Base-by-base conservation (phyloP, 2,113 vertebrate species). In the Peucedramus taeniatus region DNA sequence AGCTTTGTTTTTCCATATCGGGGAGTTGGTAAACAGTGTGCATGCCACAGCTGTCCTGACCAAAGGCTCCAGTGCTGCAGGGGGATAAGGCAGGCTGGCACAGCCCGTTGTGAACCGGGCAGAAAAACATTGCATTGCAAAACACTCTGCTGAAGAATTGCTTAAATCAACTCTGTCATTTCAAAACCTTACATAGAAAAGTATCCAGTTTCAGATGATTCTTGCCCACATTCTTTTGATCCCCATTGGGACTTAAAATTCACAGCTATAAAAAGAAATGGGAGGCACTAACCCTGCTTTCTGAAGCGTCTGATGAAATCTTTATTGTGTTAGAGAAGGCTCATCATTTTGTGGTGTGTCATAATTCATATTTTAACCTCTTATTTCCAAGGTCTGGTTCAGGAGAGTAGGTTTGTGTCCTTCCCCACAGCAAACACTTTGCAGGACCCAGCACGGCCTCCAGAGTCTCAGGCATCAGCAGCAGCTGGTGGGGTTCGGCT, bases 131-230 rank as follows among this genome's bases (percentile, higher is more conserved):
- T 42, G 33, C 65, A 5, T 72, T 12, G 2, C 57, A 3, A 35
- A 47, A 23, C 80, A 21, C 23, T 28, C 45, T 2, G 44, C 47
- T 30, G 77, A 31, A n/a, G 85, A 71, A 68, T 63, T 91, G 75
- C 94, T 89, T 47, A 92, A 93, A 66, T 40, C 64, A 88, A 77
- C 87, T 74, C 27, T 1, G 22, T 47, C 79, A 5, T 94, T 95
- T 96, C 95, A 92, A 90, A 95, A 80, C 94, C 94, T 93, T 96
- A 96, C 93, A 96, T 96, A 96, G 96, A 93, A 95, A 96, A 92
- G 85, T 11, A 93, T 96, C 82, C 79, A 82, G 49, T 93, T 91
- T 83, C 59, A n/a, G 82, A 90, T 15, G 31, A 66, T 74, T 89
- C 71, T 91, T 63, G 59, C 47, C 47, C 30, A 26, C 49, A 3